Base-by-base conservation (phyloP, 2,888 invertebrate genomes). In the Pteria penguin region DNA sequence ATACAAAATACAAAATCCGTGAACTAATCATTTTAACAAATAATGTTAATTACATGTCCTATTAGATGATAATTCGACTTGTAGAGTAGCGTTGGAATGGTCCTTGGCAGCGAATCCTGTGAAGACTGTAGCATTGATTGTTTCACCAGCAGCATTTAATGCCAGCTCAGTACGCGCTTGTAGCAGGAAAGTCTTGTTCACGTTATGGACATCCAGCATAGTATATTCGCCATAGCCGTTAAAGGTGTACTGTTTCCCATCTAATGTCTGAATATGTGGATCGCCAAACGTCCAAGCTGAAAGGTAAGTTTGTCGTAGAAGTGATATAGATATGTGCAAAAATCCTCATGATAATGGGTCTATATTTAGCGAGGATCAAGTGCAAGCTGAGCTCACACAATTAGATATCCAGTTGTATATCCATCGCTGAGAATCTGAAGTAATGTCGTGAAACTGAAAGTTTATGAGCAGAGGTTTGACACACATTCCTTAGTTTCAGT, bases 141-240 rank as follows among this genome's bases (percentile, higher is more conserved):
- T 45, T 2, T 67, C 60, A 4, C 82, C 83, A 32, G 77, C 63
- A 8, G 61, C 61, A 18, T 55, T 73, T 22, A 45, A 8, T 2
- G 76, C 75, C 14, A 55, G 62, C 1, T 54, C 76, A 4, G 83
- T 84, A 27, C 80, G 60, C 8, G 74, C 79, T 69, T 84, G 84
- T 1, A 81, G 60, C 18, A 57, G 52, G 29, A 84, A 75, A 11
- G 45, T 26, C n/a, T 32, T 32, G 26, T 26, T 18, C 1, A 14
- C 31, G 18, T 63, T 36, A 8, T 72, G 29, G 3, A 76, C 27
- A 5, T 62, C 26, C 58, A 81, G 4, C 73, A 85, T 65, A 5
- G 60, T 73, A 62, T 79, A 85, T 60, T 85, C 84, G 1, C 83
- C 84, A 32, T 22, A 70, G 0, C 82, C 84, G 68, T 85, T 85